Evolutionary conservation across 2,888 invertebrate genomes (phyloP), one percentile per base, ranked within the genome.

Genomic region (Hipparchia sbordonii): DNA sequence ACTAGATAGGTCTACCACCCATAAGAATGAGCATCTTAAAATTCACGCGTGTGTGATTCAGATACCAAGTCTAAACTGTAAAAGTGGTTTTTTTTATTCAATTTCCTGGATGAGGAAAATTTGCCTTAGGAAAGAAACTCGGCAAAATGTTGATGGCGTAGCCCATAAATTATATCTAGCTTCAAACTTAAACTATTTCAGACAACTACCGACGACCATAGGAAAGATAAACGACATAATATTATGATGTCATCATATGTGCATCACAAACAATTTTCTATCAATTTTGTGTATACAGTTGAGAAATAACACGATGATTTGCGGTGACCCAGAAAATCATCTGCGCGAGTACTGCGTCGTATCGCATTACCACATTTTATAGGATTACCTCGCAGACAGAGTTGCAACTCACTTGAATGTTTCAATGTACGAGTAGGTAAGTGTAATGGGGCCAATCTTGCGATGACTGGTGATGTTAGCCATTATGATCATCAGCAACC

Each of bases 321-420:
- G 4, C 62, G 9, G 8, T 62, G 62, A 48, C 48, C 46, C 62
- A 13, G 62, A 62, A 62, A 62, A 62, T 23, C 62, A 62, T n/a
- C 46, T 48, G 7, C 8, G 4, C 48, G 48, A 48, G 48, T 6
- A 60, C 33, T 9, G 39, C 33, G 10, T 39, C 45, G n/a, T n/a
- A 61, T 45, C n/a, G 45, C n/a, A 61, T 61, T 45, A 45, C 39
- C n/a, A 45, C 61, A 45, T n/a, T 8, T 59, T 10, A 33, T 33
- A 59, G 1, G 48, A 48, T 6, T 48, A 48, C 23, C 23, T 23
- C 23, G 8, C 48, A 39, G 39, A 39, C 5, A 39, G 39, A 39
- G 39, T 48, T 7, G 48, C 48, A 7, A 48, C 48, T 48, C 6
- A 48, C 48, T 48, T 8, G 48, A 48, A 48, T 48, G 48, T 48